Evolutionary conservation across 2,797 vertebrate species (phyloP).

Genomic region (Sebastes hubbsi): DNA sequence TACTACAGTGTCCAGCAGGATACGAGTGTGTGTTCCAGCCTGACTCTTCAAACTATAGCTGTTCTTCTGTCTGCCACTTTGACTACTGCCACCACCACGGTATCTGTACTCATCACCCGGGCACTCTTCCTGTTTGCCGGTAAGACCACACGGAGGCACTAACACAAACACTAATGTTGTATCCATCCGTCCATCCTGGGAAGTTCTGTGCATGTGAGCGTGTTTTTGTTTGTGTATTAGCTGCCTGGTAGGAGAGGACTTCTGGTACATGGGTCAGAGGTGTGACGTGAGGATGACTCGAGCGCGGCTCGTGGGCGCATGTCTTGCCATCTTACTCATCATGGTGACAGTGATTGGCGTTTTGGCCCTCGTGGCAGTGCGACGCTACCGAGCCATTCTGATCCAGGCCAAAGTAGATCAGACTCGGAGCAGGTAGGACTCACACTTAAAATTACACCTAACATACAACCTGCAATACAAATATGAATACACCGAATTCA

Average conservation of each 20-base stretch:
- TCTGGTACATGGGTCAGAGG: slow-evolving; percentile 89
- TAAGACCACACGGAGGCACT: slow-evolving; percentile 59
- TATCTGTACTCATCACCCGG: slow-evolving; percentile 86
- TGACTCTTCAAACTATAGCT: slow-evolving; percentile 75
- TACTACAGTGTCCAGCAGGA: slow-evolving; percentile 84
- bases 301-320: slow-evolving; percentile 80
- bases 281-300: slow-evolving; percentile 88
- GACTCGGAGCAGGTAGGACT: slow-evolving; percentile 89
- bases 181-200: neutral
- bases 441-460: neutral
- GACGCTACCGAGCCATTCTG: slow-evolving; percentile 85
- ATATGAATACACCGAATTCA: neutral
- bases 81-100: slow-evolving; percentile 88
- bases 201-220: neutral
- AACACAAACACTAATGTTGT: neutral
- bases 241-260: slow-evolving; percentile 86
- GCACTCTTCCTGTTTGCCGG: slow-evolving; percentile 84
- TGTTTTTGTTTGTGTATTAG: slow-evolving; percentile 58
- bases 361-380: slow-evolving; percentile 80
- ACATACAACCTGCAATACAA: slow-evolving; percentile 59
- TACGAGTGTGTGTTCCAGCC: slow-evolving; percentile 76
- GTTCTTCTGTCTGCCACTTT: slow-evolving; percentile 85
- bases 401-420: slow-evolving; percentile 90
- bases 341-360: slow-evolving; percentile 73
- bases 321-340: slow-evolving; percentile 80